Conservation (phyloP, 2,797 vertebrate genomes). For the Limosa lapponica region DNA sequence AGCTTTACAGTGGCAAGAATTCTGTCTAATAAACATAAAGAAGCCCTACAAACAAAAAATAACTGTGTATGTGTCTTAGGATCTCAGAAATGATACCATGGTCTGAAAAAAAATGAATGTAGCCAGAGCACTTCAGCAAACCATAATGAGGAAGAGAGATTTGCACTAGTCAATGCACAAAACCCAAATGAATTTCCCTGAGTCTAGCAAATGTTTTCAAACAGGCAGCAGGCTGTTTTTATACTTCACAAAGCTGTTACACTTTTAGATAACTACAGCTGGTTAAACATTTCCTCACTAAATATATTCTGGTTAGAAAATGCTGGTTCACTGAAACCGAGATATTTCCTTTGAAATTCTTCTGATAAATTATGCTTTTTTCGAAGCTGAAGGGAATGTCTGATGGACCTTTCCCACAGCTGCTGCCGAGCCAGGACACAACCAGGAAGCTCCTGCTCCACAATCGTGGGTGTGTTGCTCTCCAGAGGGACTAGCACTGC, state of each 20-base stretch:
- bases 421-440: not conserved
- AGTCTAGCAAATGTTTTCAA: not conserved
- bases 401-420: not conserved
- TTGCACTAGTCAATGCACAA: not conserved
- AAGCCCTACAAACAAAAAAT: not conserved
- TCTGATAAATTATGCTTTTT: not conserved
- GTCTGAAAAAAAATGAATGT: not conserved
- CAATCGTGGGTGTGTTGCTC: not conserved
- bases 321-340: not conserved
- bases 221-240: not conserved
- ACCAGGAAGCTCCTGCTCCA: not conserved
- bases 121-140: not conserved
- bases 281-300: slow-evolving; percentile 18
- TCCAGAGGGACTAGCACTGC: not conserved
- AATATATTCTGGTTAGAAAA: not conserved
- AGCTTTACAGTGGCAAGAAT: not conserved
- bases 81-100: not conserved
- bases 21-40: not conserved
- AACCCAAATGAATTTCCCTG: not conserved
- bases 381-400: not conserved
- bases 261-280: not conserved
- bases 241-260: not conserved
- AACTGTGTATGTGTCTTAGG: not conserved
- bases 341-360: not conserved
- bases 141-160: not conserved